Conservation (phyloP, 2,888 invertebrate genomes). For the Himalopsyche tibetana region DNA sequence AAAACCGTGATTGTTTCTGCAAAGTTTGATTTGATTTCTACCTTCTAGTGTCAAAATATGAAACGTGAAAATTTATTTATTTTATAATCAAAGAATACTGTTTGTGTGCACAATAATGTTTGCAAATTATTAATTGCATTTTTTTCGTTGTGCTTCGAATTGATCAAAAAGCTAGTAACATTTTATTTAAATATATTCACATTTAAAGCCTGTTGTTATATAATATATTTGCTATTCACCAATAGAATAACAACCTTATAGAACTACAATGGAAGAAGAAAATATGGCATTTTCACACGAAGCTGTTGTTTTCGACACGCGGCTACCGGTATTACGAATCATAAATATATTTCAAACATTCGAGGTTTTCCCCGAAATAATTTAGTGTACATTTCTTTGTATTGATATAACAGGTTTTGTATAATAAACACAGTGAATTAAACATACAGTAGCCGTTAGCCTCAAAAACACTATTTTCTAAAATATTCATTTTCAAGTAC, state of each 20-base stretch:
- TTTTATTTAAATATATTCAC: constrained; percentile 9
- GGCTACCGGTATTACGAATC: background rate
- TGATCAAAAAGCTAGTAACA: background rate
- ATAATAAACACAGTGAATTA: background rate
- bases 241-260: constrained; percentile 36
- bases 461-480: constrained; percentile 9
- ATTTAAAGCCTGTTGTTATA: constrained; percentile 19
- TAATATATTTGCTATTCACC: background rate
- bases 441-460: background rate
- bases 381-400: background rate
- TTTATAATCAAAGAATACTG: constrained; percentile 56
- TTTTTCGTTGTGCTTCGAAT: background rate
- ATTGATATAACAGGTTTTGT: background rate
- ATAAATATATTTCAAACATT: background rate
- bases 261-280: constrained; percentile 48
- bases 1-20: background rate
- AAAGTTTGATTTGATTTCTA: background rate
- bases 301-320: constrained; percentile 38
- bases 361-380: constrained; percentile 1
- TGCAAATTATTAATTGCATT: constrained; percentile 22
- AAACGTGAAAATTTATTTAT: constrained; percentile 42
- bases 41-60: constrained; percentile 39
- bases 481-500: background rate
- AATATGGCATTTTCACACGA: constrained; percentile 54
- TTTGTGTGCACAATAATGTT: constrained; percentile 23